A percentile compares a stretch with the other conserved stretches of the same genome.
phyloP scores from a whole-genome alignment of 2,888 invertebrate species.

The Patella depressa region DNA sequence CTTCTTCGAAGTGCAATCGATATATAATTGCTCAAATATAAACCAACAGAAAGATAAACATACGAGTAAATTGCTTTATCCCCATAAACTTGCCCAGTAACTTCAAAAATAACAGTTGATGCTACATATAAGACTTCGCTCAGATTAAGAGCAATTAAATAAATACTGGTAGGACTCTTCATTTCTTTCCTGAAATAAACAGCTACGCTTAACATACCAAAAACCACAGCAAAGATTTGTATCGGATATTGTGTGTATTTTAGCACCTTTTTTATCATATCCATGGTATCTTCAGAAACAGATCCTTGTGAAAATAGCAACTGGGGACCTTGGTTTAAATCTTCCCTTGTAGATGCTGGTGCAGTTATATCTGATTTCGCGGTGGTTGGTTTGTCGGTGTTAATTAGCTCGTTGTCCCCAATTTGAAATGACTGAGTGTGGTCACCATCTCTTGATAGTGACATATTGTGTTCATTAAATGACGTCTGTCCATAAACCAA shows the following conservation, averaged over 20 bases:
- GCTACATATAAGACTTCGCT: background rate
- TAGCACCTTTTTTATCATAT: background rate
- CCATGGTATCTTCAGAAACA: background rate
- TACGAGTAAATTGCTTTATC: background rate
- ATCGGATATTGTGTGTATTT: background rate
- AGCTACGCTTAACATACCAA: background rate
- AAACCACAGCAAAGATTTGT: background rate
- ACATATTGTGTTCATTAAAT: no score
- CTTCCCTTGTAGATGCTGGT: no score
- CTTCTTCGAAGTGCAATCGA: background rate
- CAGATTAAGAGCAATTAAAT: background rate
- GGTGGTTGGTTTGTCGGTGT: no score
- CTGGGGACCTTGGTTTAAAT: no score
- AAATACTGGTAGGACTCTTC: background rate
- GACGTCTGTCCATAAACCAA: no score
- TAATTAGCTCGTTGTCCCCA: no score
- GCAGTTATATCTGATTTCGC: no score
- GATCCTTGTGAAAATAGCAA: background rate
- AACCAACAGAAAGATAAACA: background rate
- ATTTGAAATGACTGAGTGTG: no score
- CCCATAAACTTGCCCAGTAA: background rate
- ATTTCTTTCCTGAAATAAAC: background rate
- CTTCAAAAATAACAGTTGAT: background rate
- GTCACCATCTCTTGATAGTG: no score
- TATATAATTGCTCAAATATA: constrained; percentile 1